Evolutionary conservation across 2,888 invertebrate genomes (phyloP).

Genomic region (Tubiluchus corallicola): DNA sequence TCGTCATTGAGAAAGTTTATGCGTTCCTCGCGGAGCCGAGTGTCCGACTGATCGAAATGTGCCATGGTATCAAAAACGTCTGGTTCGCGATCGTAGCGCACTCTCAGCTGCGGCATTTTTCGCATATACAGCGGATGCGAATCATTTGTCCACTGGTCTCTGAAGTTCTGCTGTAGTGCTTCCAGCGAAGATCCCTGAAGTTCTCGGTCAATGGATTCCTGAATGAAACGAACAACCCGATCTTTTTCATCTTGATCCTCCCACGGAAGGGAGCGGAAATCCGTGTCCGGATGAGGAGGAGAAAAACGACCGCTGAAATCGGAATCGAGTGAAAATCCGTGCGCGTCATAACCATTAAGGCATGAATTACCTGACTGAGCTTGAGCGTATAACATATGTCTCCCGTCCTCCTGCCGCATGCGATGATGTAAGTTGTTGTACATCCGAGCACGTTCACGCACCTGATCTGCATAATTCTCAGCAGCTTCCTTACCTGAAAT

Average conservation of each 20-base stretch:
- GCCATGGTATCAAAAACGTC: not conserved
- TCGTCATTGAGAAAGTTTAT: too few species aligned
- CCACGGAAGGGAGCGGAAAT: not conserved
- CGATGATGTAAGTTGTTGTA: conserved; percentile 1
- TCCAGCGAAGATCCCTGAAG: not conserved
- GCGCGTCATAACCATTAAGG: conserved; percentile 3
- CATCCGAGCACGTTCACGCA: not conserved
- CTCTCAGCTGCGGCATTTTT: not conserved
- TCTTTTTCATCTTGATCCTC: not conserved
- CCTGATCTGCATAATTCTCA: not conserved
- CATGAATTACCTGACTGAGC: not conserved
- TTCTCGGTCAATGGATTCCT: not conserved
- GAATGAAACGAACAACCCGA: not conserved
- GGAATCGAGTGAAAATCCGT: not conserved
- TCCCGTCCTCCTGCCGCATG: too few species aligned
- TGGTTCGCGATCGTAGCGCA: not conserved
- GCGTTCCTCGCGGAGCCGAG: not conserved
- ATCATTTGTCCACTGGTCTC: not conserved
- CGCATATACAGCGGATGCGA: not conserved
- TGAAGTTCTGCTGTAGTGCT: not conserved
- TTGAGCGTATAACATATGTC: not conserved
- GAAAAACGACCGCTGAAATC: not conserved
- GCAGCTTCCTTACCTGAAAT: not conserved
- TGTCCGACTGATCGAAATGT: conserved; percentile 1
- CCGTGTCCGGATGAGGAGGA: not conserved